Evolutionary conservation across 2,888 invertebrate genomes (phyloP).

Genomic region (Acanthosepion pharaonis): DNA sequence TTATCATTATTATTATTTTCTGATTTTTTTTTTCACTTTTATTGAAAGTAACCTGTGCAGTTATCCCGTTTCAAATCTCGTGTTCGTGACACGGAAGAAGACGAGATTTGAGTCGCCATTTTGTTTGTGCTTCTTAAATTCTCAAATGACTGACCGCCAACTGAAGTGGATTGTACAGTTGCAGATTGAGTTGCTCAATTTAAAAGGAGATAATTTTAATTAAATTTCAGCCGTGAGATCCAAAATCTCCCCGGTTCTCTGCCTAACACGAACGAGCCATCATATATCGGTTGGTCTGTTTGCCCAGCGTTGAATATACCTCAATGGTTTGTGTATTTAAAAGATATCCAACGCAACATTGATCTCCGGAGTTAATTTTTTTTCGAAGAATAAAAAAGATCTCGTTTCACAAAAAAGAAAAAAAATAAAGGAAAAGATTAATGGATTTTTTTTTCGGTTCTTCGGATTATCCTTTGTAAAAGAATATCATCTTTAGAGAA

Average conservation of each 20-base stretch:
- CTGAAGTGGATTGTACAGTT: background rate
- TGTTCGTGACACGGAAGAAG: background rate
- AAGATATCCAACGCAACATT: background rate
- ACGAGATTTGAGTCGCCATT: background rate
- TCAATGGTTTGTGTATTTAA: background rate
- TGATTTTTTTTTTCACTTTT: background rate
- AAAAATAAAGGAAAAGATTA: background rate
- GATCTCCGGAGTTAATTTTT: background rate
- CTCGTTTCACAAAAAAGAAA: background rate
- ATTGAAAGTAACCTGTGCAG: background rate
- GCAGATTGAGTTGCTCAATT: background rate
- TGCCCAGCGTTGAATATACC: background rate
- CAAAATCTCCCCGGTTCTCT: background rate
- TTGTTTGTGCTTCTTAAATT: background rate
- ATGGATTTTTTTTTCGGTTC: background rate
- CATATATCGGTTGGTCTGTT: background rate
- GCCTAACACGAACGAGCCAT: background rate
- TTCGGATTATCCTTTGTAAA: background rate
- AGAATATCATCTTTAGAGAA: no score
- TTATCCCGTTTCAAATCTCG: background rate
- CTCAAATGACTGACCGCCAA: background rate
- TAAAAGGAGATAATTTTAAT: constrained; percentile 14
- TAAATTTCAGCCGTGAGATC: background rate
- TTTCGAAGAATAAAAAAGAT: background rate
- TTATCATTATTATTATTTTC: background rate